A percentile compares a stretch with the other conserved stretches of the same genome.
These are phyloP conservation scores for Meles meles DNA, from an alignment of 2,113 vertebrate species.

Conservation along the genomic window DNA sequence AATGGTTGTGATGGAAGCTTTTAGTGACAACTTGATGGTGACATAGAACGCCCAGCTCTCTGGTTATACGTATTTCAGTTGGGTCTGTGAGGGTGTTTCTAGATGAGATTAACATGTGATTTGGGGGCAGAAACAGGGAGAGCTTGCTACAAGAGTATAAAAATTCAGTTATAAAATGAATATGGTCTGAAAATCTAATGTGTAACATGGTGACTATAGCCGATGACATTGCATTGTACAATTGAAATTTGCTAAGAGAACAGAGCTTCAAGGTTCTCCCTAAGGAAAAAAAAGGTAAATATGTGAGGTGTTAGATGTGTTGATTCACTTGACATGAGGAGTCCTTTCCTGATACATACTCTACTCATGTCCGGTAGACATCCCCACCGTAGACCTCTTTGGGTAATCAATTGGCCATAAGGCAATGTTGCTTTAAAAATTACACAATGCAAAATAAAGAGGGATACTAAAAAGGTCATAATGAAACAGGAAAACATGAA, in stretches of 20 bases:
- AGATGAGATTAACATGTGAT: neutral
- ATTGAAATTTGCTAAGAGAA: neutral
- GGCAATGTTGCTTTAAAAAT: neutral
- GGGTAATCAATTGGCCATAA: neutral
- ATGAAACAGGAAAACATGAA: neutral
- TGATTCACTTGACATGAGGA: neutral
- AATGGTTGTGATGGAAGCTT: neutral
- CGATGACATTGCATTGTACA: neutral
- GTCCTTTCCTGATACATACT: neutral
- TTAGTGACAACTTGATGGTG: neutral
- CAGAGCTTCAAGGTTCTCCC: neutral
- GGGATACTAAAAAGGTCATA: neutral
- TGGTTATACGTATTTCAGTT: neutral
- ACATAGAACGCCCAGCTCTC: neutral
- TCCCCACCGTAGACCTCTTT: neutral
- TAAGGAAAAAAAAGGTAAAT: neutral
- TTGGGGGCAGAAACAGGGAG: neutral
- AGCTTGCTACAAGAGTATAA: neutral
- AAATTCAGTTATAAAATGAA: neutral
- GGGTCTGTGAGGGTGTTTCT: neutral
- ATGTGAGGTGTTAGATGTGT: neutral
- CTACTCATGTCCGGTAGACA: neutral
- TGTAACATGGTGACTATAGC: neutral
- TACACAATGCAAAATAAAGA: neutral
- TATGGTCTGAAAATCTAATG: neutral